phyloP scores from a whole-genome alignment of 2,888 invertebrate genomes.

The Zeuzera pyrina region DNA sequence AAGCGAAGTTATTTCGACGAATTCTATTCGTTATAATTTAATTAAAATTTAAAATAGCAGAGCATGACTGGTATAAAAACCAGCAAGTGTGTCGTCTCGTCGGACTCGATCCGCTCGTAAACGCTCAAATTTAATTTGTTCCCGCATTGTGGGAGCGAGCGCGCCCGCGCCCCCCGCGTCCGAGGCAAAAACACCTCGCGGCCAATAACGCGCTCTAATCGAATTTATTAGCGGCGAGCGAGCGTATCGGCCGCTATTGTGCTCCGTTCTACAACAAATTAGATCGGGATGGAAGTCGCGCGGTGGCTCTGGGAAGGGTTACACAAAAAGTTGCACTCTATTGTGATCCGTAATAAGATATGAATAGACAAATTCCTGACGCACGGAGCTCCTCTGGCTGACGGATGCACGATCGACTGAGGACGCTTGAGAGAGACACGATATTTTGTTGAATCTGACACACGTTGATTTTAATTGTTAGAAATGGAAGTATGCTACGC shows the following conservation, averaged over 20 bases:
- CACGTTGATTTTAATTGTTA: too few relatives aligned
- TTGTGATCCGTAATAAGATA: conserved; percentile 17
- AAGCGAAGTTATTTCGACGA: too few relatives aligned
- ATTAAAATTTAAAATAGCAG: conserved; percentile 9
- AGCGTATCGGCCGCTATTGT: conserved; percentile 21
- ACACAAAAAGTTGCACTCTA: conserved; percentile 3
- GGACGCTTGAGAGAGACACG: too few relatives aligned
- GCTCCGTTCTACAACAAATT: conserved; percentile 7
- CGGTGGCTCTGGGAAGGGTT: neutral
- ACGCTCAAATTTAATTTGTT: conserved; percentile 29
- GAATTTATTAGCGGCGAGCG: conserved; percentile 28
- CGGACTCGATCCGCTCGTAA: conserved; percentile 25
- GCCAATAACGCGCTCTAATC: conserved; percentile 28
- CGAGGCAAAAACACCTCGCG: neutral
- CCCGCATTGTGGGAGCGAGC: conserved; percentile 13
- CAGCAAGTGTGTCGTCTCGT: conserved; percentile 13
- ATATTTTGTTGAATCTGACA: too few relatives aligned
- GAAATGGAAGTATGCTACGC: too few relatives aligned
- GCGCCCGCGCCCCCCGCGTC: neutral
- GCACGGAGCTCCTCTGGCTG: neutral
- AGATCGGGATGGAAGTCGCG: conserved; percentile 8
- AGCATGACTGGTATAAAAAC: conserved; percentile 23
- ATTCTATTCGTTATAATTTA: too few relatives aligned
- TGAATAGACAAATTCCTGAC: conserved; percentile 20
- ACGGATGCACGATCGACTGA: too few relatives aligned